Conservation (phyloP, 2,113 vertebrate species). For the Microcebus griseorufus region DNA sequence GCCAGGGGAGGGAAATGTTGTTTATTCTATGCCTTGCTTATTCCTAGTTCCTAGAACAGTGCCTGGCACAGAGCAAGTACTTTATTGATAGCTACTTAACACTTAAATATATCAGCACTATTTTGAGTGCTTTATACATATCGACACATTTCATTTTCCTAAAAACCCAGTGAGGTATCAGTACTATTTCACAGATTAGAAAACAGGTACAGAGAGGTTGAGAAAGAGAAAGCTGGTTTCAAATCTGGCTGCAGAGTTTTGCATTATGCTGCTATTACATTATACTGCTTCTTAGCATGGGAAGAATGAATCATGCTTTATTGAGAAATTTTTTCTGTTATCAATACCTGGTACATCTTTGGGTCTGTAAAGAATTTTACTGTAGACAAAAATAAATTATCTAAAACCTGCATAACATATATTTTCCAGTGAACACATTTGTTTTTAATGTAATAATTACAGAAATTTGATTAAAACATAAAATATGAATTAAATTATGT, state of each 20-base stretch:
- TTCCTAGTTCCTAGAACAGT: background rate
- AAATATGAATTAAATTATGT: conserved; percentile 3
- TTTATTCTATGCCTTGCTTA: background rate
- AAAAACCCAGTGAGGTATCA: background rate
- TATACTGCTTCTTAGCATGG: background rate
- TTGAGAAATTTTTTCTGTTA: background rate
- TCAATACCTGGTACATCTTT: background rate
- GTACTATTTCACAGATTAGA: background rate
- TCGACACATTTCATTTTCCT: background rate
- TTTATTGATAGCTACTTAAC: background rate
- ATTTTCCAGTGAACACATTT: background rate
- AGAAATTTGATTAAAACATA: conserved; percentile 11
- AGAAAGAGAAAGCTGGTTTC: background rate
- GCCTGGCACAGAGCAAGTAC: background rate
- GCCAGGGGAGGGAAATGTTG: background rate
- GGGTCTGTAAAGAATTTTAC: background rate
- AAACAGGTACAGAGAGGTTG: background rate
- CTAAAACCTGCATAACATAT: background rate
- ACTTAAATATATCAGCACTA: background rate
- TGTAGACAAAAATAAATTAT: background rate
- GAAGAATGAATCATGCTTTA: background rate
- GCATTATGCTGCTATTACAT: background rate
- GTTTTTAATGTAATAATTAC: background rate
- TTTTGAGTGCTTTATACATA: background rate
- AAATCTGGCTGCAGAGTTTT: background rate